Percentiles rank a stretch among this genome's conserved stretches.
phyloP scores from a whole-genome alignment of 2,888 invertebrate species.

The Mimachlamys varia region DNA sequence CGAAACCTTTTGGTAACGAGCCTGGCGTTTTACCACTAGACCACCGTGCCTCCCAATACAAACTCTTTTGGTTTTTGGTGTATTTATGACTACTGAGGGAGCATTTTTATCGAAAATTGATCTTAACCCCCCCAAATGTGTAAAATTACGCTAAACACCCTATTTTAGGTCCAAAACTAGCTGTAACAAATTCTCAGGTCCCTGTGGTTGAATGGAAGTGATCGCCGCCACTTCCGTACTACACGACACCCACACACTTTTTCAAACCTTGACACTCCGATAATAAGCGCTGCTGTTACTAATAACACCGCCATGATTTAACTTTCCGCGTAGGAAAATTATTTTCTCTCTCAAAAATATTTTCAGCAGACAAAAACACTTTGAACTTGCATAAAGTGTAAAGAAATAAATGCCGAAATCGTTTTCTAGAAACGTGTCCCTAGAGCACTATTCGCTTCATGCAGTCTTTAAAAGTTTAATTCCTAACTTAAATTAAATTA shows the following conservation, averaged over 20 bases:
- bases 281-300: background rate
- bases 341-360: background rate
- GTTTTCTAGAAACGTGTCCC: background rate
- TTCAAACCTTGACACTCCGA: background rate
- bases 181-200: no score
- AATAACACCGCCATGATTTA: background rate
- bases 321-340: background rate
- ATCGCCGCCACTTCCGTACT: no score
- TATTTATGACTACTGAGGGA: no score
- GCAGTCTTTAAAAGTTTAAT: constrained; percentile 13
- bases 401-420: background rate
- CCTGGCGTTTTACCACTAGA: no score
- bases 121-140: no score
- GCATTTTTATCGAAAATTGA: no score
- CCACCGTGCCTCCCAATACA: no score
- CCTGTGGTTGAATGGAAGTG: no score
- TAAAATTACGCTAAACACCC: no score
- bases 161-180: no score
- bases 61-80: no score
- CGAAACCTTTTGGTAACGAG: no score
- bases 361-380: background rate
- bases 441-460: background rate
- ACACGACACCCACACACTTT: background rate
- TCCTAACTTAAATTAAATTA: constrained; percentile 19
- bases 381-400: background rate